Base-by-base conservation (phyloP, 1,140 invertebrate genomes). In the Pantala flavescens region DNA sequence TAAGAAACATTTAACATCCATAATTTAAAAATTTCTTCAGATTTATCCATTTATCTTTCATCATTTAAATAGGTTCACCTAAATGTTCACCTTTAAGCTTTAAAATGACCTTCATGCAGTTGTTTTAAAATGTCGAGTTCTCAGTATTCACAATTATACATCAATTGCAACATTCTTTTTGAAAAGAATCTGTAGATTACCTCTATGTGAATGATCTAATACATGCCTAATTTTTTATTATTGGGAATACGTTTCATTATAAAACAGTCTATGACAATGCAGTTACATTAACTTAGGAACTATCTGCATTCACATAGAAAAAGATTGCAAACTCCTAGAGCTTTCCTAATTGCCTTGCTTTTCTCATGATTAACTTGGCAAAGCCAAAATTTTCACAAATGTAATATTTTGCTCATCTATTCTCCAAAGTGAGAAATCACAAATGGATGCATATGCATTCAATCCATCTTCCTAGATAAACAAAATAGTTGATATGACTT, bases 211-310 rank as follows among this genome's bases (percentile, higher is more conserved):
- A 9, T 36, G 28, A 36, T 2, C 28, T 36, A 36, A 36, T 36
- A 36, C 28, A 36, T 36, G 9, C 9, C 28, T 36, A 36, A 36
- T 5, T 36, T 36, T 36, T 36, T 36, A 36, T 36, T 36, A 36
- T 19, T 63, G 49, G n/a, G n/a, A 63, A 14, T 63, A 63, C 2
- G 49, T 21, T 63, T 63, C n/a, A 21, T 63, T 63, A 63, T 21
- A 63, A 63, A 63, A 63, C 49, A 63, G 49, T 63, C 49, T 63
- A 63, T 63, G 49, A 12, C 12, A 63, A 63, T 63, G 49, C 49
- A 63, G 49, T 63, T 63, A 63, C n/a, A 63, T 63, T 63, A 63
- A 63, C 49, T 63, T 63, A 63, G 49, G 49, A 63, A 63, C 49
- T 63, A 63, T 63, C n/a, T 63, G 49, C 49, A 63, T 63, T 63